phyloP scores from a whole-genome alignment of 2,797 vertebrate species.

The Mus minutoides region DNA sequence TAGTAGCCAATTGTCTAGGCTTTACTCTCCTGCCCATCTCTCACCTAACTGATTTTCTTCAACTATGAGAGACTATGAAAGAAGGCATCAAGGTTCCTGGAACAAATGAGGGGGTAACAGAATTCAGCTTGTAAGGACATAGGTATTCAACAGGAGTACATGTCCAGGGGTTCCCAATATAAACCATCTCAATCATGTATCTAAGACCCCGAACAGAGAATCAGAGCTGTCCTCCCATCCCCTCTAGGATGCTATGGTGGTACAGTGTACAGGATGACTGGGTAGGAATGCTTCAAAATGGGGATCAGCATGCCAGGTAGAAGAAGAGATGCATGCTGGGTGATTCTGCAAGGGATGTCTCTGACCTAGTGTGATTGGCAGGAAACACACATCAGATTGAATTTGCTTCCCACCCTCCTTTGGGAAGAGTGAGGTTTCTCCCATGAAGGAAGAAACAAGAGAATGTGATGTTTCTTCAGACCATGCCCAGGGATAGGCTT shows the following conservation, averaged over 20 bases:
- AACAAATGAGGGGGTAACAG: not conserved
- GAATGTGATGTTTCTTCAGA: not conserved
- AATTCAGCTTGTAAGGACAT: not conserved
- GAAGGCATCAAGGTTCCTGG: not conserved
- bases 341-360: not conserved
- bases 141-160: too few relatives aligned
- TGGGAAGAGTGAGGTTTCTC: not conserved
- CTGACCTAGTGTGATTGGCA: not conserved
- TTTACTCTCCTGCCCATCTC: not conserved
- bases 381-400: not conserved
- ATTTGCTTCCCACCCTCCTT: not conserved
- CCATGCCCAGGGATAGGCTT: not conserved
- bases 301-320: not conserved
- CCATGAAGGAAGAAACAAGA: not conserved
- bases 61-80: not conserved
- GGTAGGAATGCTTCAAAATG: not conserved
- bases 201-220: not conserved
- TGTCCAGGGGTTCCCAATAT: not conserved
- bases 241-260: not conserved
- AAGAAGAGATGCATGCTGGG: not conserved
- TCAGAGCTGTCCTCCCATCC: not conserved
- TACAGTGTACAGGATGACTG: not conserved
- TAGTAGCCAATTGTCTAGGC: not conserved
- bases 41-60: conserved; percentile 5
- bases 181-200: not conserved